Evolutionary conservation across 2,888 invertebrate species (phyloP).

Genomic region (Xestia ashworthii): DNA sequence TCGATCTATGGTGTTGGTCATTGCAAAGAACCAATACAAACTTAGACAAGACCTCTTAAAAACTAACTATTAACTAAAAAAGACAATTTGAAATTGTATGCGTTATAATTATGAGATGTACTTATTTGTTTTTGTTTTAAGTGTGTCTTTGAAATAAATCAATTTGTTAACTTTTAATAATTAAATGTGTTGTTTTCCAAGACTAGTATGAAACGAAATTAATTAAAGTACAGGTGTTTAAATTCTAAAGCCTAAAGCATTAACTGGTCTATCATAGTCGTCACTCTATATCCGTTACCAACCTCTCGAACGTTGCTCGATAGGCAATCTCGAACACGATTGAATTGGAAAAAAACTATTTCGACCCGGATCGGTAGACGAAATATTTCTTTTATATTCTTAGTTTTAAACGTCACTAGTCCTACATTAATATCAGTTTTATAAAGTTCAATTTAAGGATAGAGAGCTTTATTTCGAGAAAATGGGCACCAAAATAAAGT

Average conservation of each 20-base stretch:
- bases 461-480: conserved; percentile 19
- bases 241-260: conserved; percentile 21
- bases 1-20: conserved; percentile 74
- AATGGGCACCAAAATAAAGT: conserved; percentile 12
- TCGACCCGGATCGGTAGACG: conserved; percentile 75
- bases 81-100: not conserved
- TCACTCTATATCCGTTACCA: conserved; percentile 75
- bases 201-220: conserved; percentile 1
- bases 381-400: conserved; percentile 65
- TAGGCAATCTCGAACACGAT: conserved; percentile 82
- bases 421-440: conserved; percentile 6
- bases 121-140: not conserved
- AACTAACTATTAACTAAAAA: conserved; percentile 17
- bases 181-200: conserved; percentile 6
- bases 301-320: conserved; percentile 76
- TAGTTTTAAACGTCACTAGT: conserved; percentile 39
- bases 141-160: not conserved
- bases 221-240: conserved; percentile 22
- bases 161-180: not conserved
- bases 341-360: conserved; percentile 76
- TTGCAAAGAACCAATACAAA: conserved; percentile 63
- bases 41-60: conserved; percentile 62
- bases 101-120: not conserved
- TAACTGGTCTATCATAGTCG: conserved; percentile 55
- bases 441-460: conserved; percentile 3